Evolutionary conservation across 2,113 vertebrate genomes (phyloP), one percentile per base, ranked within the genome.

Genomic region (Canis aureus): DNA sequence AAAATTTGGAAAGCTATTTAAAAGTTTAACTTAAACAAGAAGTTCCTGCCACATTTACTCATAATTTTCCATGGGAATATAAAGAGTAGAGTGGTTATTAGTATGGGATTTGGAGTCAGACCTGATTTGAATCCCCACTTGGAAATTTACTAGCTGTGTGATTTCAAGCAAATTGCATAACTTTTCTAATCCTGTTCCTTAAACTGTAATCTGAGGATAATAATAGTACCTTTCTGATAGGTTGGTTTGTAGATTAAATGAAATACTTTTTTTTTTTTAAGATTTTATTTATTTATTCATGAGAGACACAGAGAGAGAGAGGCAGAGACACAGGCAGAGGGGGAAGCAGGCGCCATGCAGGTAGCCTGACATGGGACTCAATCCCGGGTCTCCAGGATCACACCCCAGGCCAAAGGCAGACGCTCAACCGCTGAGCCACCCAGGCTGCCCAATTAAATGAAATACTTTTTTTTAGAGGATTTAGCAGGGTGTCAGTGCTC

Each of bases 21-120:
- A 83, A 97, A 92, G 10, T 53, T 89, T 96, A 93, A 92, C 38
- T 97, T 87, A 35, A 80, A 83, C 29, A 96, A 96, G 90, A 94
- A 97, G 25, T 76, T 81, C 23, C 76, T 94, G 29, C 49, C 78
- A 81, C 49, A 92, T 85, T 93, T 95, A 79, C 66, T 43, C 53
- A 25, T 96, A 80, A 64, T 90, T 87, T 95, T 96, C 89, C 74
- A 87, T 83, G 69, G 66, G 59, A 85, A 91, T 88, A 66, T 94
- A 94, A 84, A 82, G 73, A 80, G 73, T 73, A 86, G 20, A 93
- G 59, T 88, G 32, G 29, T 87, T 95, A 32, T 80, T 3, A 91
- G 12, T 57, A 73, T 94, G 49, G 27, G 78, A 74, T 94, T 94
- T 73, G 49, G 78, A 86, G 8, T 94, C 85, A 71, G 43, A 82